Base-by-base conservation (phyloP, 2,797 vertebrate species). In the Merluccius polli region DNA sequence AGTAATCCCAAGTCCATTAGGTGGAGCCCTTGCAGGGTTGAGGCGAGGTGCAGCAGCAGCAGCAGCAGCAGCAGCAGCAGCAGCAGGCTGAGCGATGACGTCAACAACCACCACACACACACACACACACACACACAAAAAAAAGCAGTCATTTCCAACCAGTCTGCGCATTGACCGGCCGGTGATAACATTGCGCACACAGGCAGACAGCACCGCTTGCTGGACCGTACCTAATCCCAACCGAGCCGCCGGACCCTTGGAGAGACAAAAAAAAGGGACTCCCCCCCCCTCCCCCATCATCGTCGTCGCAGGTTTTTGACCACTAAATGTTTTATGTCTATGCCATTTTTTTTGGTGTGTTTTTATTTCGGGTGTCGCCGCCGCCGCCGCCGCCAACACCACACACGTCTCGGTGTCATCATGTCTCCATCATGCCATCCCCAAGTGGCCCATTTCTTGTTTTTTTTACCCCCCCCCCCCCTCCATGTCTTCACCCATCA, bases 161-260 rank as follows among this genome's bases (percentile, higher is more conserved):
- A 88, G 92, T 85, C 85, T 92, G 91, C 91, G 91, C 89, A 91
- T 81, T 88, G 89, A 92, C 81, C 90, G 90, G 88, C 83, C 90
- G 74, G 89, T 90, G 89, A 89, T 90, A 92, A 92, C 91, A 92
- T 91, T 90, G 90, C 89, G 90, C 89, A 85, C 65, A 52, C 18
- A 35, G 12, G 12, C 44, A 31, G 65, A 71, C 89, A 81, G 88
- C 91, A 75, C 52, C 86, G 84, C 87, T n/a, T 80, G 83, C 89
- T 78, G 91, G 87, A 91, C 79, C 86, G 78, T 84, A 81, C 83
- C 78, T 78, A 38, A 79, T 86, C n/a, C 48, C 74, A 74, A n/a
- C 81, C 87, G 35, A 89, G 83, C 79, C 84, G 89, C 84, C 87
- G 76, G 77, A 88, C 41, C 76, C 82, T 12, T 71, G 83, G 86